Base-by-base conservation (phyloP, 2,888 invertebrate genomes). In the Melitaea athalia region DNA sequence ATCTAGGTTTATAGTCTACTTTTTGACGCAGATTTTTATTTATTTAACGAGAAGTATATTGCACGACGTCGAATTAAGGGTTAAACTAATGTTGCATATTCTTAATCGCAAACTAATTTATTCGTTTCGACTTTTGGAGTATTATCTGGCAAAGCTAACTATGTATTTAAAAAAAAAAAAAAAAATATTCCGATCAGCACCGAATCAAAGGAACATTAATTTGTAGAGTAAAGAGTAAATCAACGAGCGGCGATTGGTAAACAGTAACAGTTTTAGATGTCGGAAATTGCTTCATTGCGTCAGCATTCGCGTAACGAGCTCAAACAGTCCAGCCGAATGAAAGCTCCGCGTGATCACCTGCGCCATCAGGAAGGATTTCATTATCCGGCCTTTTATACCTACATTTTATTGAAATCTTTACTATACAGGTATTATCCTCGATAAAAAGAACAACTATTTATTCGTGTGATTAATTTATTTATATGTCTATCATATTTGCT, bases 361-460 rank as follows among this genome's bases (percentile, higher is more conserved):
- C 68, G 75, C 72, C 69, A 73, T 72, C 75, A 74, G 55, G 75
- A 73, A 75, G 76, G 72, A 74, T 77, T 76, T 74, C 69, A 76
- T 77, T 76, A 76, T 74, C 66, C 70, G 68, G 67, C 65, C 31
- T 33, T 67, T 63, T 68, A 62, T 70, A 68, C 59, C 59, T n/a
- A n/a, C n/a, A n/a, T 63, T 65, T 67, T 62, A 31, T 15, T 63
- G 49, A 31, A 57, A 49, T 53, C 31, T 65, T 70, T 70, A 60
- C 67, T 73, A 67, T 53, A 14, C 7, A 33, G 24, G 31, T 7
- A 31, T n/a, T 14, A 14, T 31, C 14, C 14, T 14, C 12, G 31
- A 6, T 14, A 33, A 14, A 5, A 24, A 14, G 12, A 47, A 47
- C 14, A 47, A 47, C 14, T n/a, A 14, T 14, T 14, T 14, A 6